Evolutionary conservation across 2,888 invertebrate genomes (phyloP).

Genomic region (Hemithea aestivaria): DNA sequence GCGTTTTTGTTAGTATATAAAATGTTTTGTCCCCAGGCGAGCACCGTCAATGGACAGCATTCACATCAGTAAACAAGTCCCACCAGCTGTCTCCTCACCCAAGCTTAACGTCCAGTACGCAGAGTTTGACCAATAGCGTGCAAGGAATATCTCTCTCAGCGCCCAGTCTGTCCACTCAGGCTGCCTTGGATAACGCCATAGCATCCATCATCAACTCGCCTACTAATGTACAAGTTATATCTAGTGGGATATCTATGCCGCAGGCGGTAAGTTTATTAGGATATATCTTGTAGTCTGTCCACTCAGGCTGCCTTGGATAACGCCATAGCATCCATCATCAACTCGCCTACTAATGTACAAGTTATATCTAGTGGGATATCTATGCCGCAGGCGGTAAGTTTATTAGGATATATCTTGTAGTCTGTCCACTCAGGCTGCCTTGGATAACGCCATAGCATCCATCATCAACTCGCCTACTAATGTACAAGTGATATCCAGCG

Average conservation of each 20-base stretch:
- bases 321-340: slow-evolving; percentile 68
- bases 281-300: no score
- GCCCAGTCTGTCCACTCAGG: slow-evolving; percentile 54
- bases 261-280: slow-evolving; percentile 25
- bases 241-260: slow-evolving; percentile 55
- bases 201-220: slow-evolving; percentile 70
- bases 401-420: no score
- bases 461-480: slow-evolving; percentile 65
- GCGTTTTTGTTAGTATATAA: background rate
- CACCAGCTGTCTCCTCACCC: slow-evolving; percentile 54
- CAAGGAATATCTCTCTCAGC: slow-evolving; percentile 64
- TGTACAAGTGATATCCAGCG: slow-evolving; percentile 65
- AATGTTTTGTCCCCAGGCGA: slow-evolving; percentile 42
- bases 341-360: slow-evolving; percentile 61
- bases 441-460: slow-evolving; percentile 67
- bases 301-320: slow-evolving; percentile 63
- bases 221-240: slow-evolving; percentile 61
- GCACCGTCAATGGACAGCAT: slow-evolving; percentile 66
- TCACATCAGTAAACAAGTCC: slow-evolving; percentile 51
- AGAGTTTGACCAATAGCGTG: slow-evolving; percentile 62
- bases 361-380: slow-evolving; percentile 65
- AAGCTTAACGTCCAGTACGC: slow-evolving; percentile 44
- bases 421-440: slow-evolving; percentile 52
- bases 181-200: slow-evolving; percentile 64
- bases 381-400: slow-evolving; percentile 33